phyloP scores from a whole-genome alignment of 2,113 vertebrate species.

The Scomber japonicus region DNA sequence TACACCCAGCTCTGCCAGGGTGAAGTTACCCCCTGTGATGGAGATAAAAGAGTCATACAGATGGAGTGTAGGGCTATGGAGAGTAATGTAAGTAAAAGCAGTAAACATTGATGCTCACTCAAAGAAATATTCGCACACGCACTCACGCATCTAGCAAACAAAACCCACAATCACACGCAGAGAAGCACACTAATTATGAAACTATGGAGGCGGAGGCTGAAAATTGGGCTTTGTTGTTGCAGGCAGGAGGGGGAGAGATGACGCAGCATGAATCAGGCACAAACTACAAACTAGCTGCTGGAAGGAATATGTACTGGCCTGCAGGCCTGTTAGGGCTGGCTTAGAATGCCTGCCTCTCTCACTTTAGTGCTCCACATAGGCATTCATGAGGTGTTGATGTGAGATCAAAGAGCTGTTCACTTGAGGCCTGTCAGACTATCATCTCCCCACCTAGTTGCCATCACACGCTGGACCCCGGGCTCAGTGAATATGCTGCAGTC shows the following conservation, averaged over 20 bases:
- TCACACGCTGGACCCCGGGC: slow-evolving; percentile 54
- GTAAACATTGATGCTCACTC: slow-evolving; percentile 28
- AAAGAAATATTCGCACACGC: slow-evolving; percentile 41
- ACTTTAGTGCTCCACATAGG: slow-evolving; percentile 70
- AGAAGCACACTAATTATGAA: slow-evolving; percentile 78
- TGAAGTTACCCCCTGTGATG: slow-evolving; percentile 90
- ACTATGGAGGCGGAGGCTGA: slow-evolving; percentile 74
- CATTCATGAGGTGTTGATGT: slow-evolving; percentile 74
- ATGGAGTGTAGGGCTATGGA: slow-evolving; percentile 13
- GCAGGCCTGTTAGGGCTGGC: slow-evolving; percentile 68
- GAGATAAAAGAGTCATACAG: slow-evolving; percentile 54
- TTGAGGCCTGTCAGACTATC: slow-evolving; percentile 65
- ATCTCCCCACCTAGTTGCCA: slow-evolving; percentile 69
- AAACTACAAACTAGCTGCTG: slow-evolving; percentile 73
- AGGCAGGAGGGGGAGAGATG: slow-evolving; percentile 70
- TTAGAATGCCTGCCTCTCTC: slow-evolving; percentile 57
- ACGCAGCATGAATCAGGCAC: slow-evolving; percentile 78
- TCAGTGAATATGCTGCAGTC: slow-evolving; percentile 40
- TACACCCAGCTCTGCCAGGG: slow-evolving; percentile 93
- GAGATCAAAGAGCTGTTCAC: slow-evolving; percentile 78
- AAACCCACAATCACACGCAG: slow-evolving; percentile 73
- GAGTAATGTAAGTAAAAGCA: slow-evolving; percentile 15
- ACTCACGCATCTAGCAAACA: slow-evolving; percentile 60
- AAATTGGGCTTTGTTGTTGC: slow-evolving; percentile 76
- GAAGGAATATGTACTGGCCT: slow-evolving; percentile 68